phyloP scores from a whole-genome alignment of 2,797 vertebrate genomes.

The Alectoris magna region DNA sequence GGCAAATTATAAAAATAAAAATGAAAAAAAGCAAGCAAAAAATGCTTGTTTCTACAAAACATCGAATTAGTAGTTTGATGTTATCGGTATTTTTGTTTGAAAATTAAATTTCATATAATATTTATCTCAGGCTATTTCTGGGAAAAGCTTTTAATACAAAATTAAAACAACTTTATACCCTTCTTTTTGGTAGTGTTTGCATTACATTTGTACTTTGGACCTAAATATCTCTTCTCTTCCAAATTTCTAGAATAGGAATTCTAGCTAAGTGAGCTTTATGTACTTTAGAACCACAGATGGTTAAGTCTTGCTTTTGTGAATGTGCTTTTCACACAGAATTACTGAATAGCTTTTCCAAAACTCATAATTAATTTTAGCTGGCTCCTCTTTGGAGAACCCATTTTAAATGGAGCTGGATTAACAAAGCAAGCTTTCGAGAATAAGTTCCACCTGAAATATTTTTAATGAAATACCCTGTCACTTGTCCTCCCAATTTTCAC shows the following conservation, averaged over 20 bases:
- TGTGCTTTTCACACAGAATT: background rate
- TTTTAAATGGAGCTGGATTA: background rate
- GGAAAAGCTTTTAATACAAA: background rate
- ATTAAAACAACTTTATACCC: background rate
- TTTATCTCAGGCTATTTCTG: background rate
- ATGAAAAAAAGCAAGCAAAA: background rate
- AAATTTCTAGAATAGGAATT: background rate
- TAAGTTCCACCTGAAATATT: background rate
- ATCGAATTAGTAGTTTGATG: background rate
- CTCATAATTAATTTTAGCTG: background rate
- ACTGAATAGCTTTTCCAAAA: background rate
- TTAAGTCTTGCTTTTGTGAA: background rate
- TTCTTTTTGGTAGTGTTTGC: background rate
- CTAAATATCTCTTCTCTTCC: background rate
- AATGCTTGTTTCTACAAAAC: background rate
- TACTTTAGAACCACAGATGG: background rate
- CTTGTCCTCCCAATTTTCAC: background rate
- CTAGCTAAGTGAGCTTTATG: background rate
- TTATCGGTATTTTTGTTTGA: background rate
- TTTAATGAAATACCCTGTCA: background rate
- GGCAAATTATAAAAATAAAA: background rate
- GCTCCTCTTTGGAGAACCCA: background rate
- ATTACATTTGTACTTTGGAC: background rate
- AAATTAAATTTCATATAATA: background rate
- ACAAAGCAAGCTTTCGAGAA: background rate